Evolutionary conservation across 2,797 vertebrate species (phyloP), one percentile per base, ranked within the genome.

Genomic region (Falco peregrinus): DNA sequence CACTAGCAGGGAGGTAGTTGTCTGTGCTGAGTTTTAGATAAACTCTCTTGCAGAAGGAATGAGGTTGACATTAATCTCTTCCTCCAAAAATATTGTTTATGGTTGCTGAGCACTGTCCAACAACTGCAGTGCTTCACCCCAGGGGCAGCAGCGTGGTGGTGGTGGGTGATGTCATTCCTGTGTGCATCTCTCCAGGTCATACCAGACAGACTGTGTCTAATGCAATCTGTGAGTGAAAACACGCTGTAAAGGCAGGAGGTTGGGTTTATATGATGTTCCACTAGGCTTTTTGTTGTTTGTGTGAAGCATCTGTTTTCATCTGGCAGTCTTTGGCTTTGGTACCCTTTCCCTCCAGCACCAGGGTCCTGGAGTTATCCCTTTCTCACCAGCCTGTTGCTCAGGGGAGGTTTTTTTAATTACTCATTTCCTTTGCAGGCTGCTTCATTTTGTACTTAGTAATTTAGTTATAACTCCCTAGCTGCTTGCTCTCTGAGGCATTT

Each of bases 381-480:
- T 59, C 87, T 93, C 19, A 1, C 45, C 80, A 86, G 76, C 86
- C 82, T 95, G 39, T 83, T 25, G 91, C 77, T 95, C 50, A 82
- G 91, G 79, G 89, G 96, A 95, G 70, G 88, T 56, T 84, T 83
- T 92, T 88, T 96, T 94, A 95, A 97, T 96, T 96, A 92, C 97
- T 96, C 94, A 73, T 95, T 97, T 96, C 93, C 96, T 96, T 84
- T 88, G 57, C 50, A 83, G 90, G 82, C 96, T 93, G 93, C 97
- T 97, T 97, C 96, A 93, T 97, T 97, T 96, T 96, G 91, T 94
- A 43, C 73, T 84, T 86, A 28, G 89, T 94, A 95, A 97, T 97
- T 97, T 95, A 95, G 88, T 95, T 96, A 78, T 75, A 94, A 78
- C 84, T 84, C 94, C 90, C 94, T 70, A 47, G 79, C 80, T 37